Base-by-base conservation (phyloP, 2,113 vertebrate genomes). In the Albula goreensis region DNA sequence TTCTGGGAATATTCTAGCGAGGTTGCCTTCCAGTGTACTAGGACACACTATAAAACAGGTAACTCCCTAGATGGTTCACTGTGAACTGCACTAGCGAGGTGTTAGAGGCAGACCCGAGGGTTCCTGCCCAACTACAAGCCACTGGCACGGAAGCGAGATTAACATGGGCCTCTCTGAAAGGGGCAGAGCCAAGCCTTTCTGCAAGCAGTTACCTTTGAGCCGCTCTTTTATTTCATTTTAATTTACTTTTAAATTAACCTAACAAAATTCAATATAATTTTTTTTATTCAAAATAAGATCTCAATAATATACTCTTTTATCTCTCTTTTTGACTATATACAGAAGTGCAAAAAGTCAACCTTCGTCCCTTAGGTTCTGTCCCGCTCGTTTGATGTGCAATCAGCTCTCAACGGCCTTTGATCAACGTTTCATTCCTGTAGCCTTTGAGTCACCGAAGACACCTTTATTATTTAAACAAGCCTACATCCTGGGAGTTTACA, bases 311-410 rank as follows among this genome's bases (percentile, higher is more conserved):
- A 99, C 97, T 98, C 95, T 95, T 97, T 97, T 81, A 97, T 96
- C 97, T 95, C 98, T 97, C 97, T 97, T 96, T 97, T 98, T 97
- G 96, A 98, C 98, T 99, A 99, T 99, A 96, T 99, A 99, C 98
- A 99, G 97, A 99, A 99, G 98, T 99, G 98, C 97, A 99, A 99
- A 99, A 99, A 98, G 98, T 99, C 97, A 97, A 98, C 97, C 97
- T 98, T 98, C 96, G 95, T 97, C 97, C 96, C 96, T 94, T 94
- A 97, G 97, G 96, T 96, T 95, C 94, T 95, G 96, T 97, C 96
- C 96, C 96, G 96, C 95, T 95, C 92, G 94, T 95, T 90, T 97
- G 96, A 97, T 98, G 97, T 97, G 97, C 97, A 96, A 96, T 95
- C 89, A 95, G 95, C 96, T 93, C 93, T 95, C 93, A 94, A 94